phyloP scores from a whole-genome alignment of 2,797 vertebrate genomes.

The Percopsis omiscomaycus region DNA sequence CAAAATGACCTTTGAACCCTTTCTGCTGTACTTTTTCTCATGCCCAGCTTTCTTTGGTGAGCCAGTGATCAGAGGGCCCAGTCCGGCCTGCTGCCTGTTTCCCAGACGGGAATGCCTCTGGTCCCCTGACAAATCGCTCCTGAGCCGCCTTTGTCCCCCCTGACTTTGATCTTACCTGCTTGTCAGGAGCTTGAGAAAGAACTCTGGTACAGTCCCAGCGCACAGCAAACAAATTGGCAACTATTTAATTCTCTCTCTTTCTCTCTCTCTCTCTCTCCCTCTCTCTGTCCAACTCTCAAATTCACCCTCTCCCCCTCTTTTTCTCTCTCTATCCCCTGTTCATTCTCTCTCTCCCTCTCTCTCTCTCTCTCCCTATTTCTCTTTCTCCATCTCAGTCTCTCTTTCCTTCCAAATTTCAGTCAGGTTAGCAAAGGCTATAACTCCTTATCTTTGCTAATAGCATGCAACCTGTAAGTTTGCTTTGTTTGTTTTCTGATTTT shows the following conservation, averaged over 20 bases:
- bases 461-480: too few species aligned
- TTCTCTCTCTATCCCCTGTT: neutral
- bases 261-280: neutral
- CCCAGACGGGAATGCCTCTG: slow-evolving; percentile 84
- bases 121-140: slow-evolving; percentile 90
- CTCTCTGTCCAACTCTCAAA: neutral
- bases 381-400: too few species aligned
- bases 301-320: too few species aligned
- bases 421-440: too few species aligned
- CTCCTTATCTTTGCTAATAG: too few species aligned
- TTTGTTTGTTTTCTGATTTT: too few species aligned
- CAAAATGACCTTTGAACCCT: slow-evolving; percentile 92
- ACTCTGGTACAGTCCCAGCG: slow-evolving; percentile 86
- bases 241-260: slow-evolving; percentile 70
- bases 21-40: slow-evolving; percentile 89
- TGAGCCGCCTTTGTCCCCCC: slow-evolving; percentile 88
- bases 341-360: neutral
- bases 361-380: neutral
- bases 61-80: slow-evolving; percentile 84
- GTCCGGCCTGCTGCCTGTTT: slow-evolving; percentile 78
- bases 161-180: slow-evolving; percentile 95
- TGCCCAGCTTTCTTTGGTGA: slow-evolving; percentile 84
- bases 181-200: slow-evolving; percentile 85
- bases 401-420: too few species aligned
- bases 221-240: slow-evolving; percentile 88